Base-by-base conservation (phyloP, 2,113 vertebrate genomes). In the Hyperoodon ampullatus region DNA sequence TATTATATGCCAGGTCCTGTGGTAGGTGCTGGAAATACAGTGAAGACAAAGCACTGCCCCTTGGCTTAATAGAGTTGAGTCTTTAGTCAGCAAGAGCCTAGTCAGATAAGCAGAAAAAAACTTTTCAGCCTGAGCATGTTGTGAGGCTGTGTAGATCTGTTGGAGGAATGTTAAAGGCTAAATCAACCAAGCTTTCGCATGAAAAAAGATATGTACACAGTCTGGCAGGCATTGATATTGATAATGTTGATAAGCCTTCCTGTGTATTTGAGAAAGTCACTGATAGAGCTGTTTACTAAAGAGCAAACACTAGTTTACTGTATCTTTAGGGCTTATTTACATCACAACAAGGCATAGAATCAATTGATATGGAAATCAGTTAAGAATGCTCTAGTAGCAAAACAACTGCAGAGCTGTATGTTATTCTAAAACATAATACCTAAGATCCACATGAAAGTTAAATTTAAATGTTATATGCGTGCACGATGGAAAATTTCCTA, bases 361-460 rank as follows among this genome's bases (percentile, higher is more conserved):
- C 78, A 70, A 95, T 93, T 97, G 96, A 94, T 94, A 93, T 96
- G 92, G 96, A 97, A 97, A 97, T 96, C 39, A 72, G 90, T 74
- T 92, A 74, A 92, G 88, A 95, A 88, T 19, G 70, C 71, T 96
- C 95, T 88, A 92, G 92, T 58, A 90, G 39, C 63, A 63, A 95
- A 96, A 90, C 58, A 77, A 75, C 75, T 66, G 71, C n/a, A 90
- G 71, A 94, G 86, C 88, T 80, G 68, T 61, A 75, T 95, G 60
- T 96, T 88, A 81, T 88, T 95, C 88, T 92, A 94, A 63, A 87
- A 92, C 42, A 92, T 75, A 93, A 96, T 95, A 94, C 84, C 90
- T 85, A 80, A 90, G 80, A 88, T 85, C 30, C 58, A 55, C 75
- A 77, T 47, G 88, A 97, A 96, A 96, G 90, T 95, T 90, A 96